These are phyloP conservation scores for Drosophila auraria DNA, from an alignment of 1,140 invertebrate genomes.

Conservation along the genomic window DNA sequence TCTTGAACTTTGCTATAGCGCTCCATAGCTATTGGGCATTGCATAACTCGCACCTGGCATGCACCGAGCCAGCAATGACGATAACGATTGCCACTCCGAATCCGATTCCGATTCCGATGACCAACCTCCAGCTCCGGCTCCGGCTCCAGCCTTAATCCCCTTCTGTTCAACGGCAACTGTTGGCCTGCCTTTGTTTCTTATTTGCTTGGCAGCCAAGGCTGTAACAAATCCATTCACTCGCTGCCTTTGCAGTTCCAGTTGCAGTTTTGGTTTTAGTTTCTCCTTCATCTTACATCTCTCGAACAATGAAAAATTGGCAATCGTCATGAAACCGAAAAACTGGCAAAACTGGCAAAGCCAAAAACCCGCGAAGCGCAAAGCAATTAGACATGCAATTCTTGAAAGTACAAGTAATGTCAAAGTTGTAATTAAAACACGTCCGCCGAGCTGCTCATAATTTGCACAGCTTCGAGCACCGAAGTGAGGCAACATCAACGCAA, in stretches of 20 bases:
- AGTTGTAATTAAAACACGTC: slow-evolving; percentile 72
- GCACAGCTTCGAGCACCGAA: background rate
- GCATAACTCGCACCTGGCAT: slow-evolving; percentile 41
- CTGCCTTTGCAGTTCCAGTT: slow-evolving; percentile 42
- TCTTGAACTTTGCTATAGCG: slow-evolving; percentile 36
- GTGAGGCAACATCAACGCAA: slow-evolving; percentile 1
- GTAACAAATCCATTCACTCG: slow-evolving; percentile 74
- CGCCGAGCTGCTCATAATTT: slow-evolving; percentile 32
- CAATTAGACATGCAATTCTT: slow-evolving; percentile 80
- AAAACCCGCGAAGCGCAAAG: slow-evolving; percentile 64
- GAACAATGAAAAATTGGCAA: slow-evolving; percentile 64
- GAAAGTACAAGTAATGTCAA: slow-evolving; percentile 75
- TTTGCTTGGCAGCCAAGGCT: slow-evolving; percentile 57
- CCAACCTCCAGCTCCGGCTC: slow-evolving; percentile 3
- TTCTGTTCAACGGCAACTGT: background rate
- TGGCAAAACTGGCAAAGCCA: slow-evolving; percentile 30
- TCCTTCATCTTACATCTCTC: slow-evolving; percentile 43
- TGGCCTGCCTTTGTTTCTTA: slow-evolving; percentile 36
- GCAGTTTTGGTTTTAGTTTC: slow-evolving; percentile 38
- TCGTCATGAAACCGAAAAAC: slow-evolving; percentile 57
- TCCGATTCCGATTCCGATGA: slow-evolving; percentile 32
- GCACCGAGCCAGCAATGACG: slow-evolving; percentile 20
- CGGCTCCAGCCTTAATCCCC: slow-evolving; percentile 11
- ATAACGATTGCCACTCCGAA: slow-evolving; percentile 30
- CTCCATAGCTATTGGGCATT: slow-evolving; percentile 20